Conservation (phyloP, 2,113 vertebrate species). For the Pseudorectes ferrugineus region DNA sequence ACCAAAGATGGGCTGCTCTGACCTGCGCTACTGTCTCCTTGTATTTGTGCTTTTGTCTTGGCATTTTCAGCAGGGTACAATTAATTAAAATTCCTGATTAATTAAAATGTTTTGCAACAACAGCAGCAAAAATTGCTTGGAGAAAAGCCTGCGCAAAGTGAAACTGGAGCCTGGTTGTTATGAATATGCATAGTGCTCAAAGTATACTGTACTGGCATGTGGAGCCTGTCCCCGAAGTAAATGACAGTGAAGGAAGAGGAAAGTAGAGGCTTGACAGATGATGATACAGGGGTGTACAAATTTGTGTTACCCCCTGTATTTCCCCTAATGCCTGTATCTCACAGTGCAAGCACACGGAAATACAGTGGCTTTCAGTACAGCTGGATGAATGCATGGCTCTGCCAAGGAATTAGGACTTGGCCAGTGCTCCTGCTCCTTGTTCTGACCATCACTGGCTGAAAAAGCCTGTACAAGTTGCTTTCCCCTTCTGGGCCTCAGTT, state of each 20-base stretch:
- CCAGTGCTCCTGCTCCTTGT: background rate
- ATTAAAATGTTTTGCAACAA: conserved; percentile 33
- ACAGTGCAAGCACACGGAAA: background rate
- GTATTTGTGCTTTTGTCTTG: background rate
- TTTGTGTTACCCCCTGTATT: background rate
- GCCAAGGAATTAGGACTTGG: background rate
- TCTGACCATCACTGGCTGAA: background rate
- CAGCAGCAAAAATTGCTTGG: background rate
- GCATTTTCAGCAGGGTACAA: conserved; percentile 17
- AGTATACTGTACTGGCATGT: background rate
- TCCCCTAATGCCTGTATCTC: background rate
- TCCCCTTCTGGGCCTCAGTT: background rate
- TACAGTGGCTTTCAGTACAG: background rate
- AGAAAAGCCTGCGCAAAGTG: background rate
- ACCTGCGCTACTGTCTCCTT: background rate
- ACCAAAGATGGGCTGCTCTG: background rate
- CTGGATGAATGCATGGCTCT: background rate
- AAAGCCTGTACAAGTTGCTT: background rate
- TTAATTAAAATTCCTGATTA: conserved; percentile 44
- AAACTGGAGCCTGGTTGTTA: background rate
- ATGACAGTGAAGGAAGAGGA: background rate
- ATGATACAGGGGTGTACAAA: background rate
- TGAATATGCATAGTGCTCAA: background rate
- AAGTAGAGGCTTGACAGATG: background rate
- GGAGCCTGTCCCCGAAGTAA: background rate